Base-by-base conservation (phyloP, 1,140 invertebrate genomes). In the Aphaenogaster rudis region DNA sequence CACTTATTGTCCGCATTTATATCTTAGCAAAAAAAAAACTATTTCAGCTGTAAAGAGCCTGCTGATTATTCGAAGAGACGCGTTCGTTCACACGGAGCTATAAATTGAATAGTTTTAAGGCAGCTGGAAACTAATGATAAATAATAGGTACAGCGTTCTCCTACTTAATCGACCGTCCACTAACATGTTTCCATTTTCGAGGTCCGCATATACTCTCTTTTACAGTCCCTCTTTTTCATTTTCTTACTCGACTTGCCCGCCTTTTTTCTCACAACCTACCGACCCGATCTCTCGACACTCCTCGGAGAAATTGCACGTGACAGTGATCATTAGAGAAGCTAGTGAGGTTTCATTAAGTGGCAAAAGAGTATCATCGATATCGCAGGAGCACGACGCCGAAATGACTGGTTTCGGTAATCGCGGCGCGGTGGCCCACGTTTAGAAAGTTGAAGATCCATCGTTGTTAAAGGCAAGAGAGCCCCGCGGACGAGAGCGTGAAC, bases 361-460 rank as follows among this genome's bases (percentile, higher is more conserved):
- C 28, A 33, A 66, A 84, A 69, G 77, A 82, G 63, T 84, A 80
- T 80, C 86, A 86, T 84, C 86, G 91, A 89, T 87, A 88, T 74
- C 69, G 69, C 17, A 48, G 71, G 36, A 80, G 28, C 69, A 74
- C 74, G 86, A 88, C 78, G 63, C 88, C 87, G 80, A 91, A 92
- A 91, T 87, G 86, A 91, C 76, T 57, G 63, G 86, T 92, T 92
- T 92, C 89, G 86, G 77, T 86, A 77, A 91, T 91, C 69, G 36
- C 63, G 48, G 42, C 50, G 57, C 76, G 69, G 39, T 88, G 88
- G 69, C 0, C 63, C 57, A 50, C 76, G 74, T 85, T 91, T 92
- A 92, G 92, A 92, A 92, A 92, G 91, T 92, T 71, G 50, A 21
- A 48, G 88, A 92, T 76, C 90, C 80, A 79, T 86, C 81, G 61